Percentiles rank a stretch among this genome's conserved stretches.
Conservation (phyloP, 2,113 vertebrate species). For the Charadrius vociferus region DNA sequence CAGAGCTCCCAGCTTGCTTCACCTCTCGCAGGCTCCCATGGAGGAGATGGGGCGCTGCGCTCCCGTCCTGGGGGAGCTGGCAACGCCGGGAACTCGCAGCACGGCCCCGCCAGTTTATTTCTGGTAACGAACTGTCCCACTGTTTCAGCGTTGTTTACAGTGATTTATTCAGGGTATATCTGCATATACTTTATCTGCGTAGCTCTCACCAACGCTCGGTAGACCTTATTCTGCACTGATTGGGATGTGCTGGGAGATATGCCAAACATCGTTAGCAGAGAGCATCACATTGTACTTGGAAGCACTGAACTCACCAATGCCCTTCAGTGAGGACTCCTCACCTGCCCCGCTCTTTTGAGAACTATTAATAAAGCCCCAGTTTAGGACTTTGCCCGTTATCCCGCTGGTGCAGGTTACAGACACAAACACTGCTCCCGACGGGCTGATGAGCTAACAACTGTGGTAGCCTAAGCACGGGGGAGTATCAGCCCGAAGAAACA, state of each 20-base stretch:
- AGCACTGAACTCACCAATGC: background rate
- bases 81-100: background rate
- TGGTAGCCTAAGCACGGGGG: background rate
- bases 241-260: background rate
- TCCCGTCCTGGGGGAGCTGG: background rate
- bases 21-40: background rate
- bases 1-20: background rate
- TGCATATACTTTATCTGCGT: slow-evolving; percentile 8
- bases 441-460: background rate
- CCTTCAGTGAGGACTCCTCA: background rate
- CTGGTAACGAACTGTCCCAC: background rate
- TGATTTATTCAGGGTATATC: slow-evolving; percentile 5
- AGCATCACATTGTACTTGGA: background rate
- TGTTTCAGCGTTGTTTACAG: background rate
- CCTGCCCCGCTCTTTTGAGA: background rate
- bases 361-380: background rate
- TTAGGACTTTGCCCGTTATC: background rate
- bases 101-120: background rate
- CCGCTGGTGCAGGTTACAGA: background rate
- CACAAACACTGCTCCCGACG: background rate
- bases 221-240: background rate
- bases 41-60: background rate
- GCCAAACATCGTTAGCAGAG: background rate
- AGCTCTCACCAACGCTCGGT: background rate
- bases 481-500: background rate